A percentile compares a stretch with the other conserved stretches of the same genome.
Conservation (phyloP, 2,888 invertebrate species). For the Yponomeuta cagnagella region DNA sequence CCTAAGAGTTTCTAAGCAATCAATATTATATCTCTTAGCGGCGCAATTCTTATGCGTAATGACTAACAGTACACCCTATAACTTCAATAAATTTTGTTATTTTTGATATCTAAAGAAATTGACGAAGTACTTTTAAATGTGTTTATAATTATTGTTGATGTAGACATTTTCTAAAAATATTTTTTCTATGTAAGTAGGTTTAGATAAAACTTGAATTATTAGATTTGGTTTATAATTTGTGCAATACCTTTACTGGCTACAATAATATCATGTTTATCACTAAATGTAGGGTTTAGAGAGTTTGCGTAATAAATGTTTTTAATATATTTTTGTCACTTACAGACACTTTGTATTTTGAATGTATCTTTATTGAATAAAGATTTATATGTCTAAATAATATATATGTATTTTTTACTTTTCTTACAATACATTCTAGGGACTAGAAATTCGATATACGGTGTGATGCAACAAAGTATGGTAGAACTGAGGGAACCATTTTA, state of each 20-base stretch:
- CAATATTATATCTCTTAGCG: too few species aligned
- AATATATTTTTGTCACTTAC: slow-evolving; percentile 18
- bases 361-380: slow-evolving; percentile 16
- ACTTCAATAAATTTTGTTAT: background rate
- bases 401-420: background rate
- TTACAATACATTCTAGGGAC: background rate
- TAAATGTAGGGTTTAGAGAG: slow-evolving; percentile 7
- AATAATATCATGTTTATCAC: background rate
- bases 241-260: too few species aligned
- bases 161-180: background rate
- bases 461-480: too few species aligned
- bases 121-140: background rate
- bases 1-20: too few species aligned
- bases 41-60: too few species aligned
- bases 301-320: slow-evolving; percentile 14
- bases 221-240: background rate
- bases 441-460: background rate
- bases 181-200: background rate
- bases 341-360: slow-evolving; percentile 17
- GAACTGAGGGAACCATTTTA: too few species aligned
- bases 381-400: background rate
- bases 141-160: background rate
- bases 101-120: background rate
- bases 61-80: background rate
- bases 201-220: background rate